Base-by-base conservation (phyloP, 2,113 vertebrate genomes). In the Lamprologus speciosus region DNA sequence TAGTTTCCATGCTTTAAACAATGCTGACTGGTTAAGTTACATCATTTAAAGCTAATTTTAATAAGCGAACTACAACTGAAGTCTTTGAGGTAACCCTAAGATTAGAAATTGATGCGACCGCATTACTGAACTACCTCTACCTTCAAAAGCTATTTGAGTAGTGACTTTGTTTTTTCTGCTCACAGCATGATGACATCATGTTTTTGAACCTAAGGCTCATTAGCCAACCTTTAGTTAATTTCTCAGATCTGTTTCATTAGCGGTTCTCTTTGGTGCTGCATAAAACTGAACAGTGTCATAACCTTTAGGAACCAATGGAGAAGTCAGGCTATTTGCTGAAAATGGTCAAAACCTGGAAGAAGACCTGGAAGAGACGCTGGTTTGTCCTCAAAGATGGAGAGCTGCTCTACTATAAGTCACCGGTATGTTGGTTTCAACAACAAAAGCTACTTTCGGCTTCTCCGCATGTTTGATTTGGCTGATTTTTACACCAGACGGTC, bases 381-480 rank as follows among this genome's bases (percentile, higher is more conserved):
- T 99, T 99, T 93, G 97, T 99, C 83, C 97, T 99, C 35, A 99
- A 99, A 97, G 98, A 98, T 21, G 99, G 98, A 3, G 99, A 99
- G 94, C 94, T 99, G 92, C 97, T 99, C 1, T 99, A 99, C 93
- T 99, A 97, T 93, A 99, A 98, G 93, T 99, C 99, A 87, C 99
- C 99, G 5, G 99, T 99, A 94, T 96, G 98, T 97, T 65, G 55
- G 5, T 50, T 75, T 75, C 3, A 47, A 68, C 63, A 40, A 40
- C 11, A 40, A 1, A 68, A 68, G 21, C 68, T 28, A 28, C 68
- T 75, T 19, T 75, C 0, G 2, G 68, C 40, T 75, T 45, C 40
- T 47, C 23, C 6, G 14, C 23, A 7, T 28, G 68, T 73, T 45
- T 73, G 40, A 26, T 73, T 73, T 73, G 21, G 31, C 17, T n/a